These are phyloP conservation scores for Astropecten irregularis DNA, from an alignment of 53 echinoderm and acorn worm genomes.

Conservation along the genomic window DNA sequence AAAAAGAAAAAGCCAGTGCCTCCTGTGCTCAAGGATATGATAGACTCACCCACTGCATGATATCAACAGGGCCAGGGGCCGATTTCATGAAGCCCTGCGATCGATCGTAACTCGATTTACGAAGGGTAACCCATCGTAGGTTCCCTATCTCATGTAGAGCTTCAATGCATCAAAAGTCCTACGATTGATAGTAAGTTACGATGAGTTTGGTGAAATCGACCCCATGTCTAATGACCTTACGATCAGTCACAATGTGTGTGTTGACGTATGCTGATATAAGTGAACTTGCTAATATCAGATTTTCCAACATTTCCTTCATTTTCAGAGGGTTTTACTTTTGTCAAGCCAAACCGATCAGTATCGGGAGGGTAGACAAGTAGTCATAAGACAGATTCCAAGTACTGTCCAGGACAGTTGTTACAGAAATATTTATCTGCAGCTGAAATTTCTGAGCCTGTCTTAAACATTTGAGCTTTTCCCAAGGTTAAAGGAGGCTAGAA, in stretches of 20 bases:
- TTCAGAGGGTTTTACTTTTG: neutral
- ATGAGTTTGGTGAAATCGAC: too few relatives aligned
- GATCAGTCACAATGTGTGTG: slow-evolving; percentile 10
- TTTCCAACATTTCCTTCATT: neutral
- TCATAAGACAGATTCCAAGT: neutral
- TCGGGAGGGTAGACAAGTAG: neutral
- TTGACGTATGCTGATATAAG: neutral
- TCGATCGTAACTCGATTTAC: too few relatives aligned
- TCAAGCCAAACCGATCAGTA: slow-evolving; percentile 2
- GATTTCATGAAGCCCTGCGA: too few relatives aligned
- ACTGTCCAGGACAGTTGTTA: neutral
- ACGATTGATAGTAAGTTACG: too few relatives aligned
- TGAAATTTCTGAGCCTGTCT: neutral
- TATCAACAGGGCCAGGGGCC: too few relatives aligned
- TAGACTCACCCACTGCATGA: slow-evolving; percentile 1
- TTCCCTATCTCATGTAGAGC: too few relatives aligned
- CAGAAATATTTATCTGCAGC: slow-evolving; percentile 9
- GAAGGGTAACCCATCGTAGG: too few relatives aligned
- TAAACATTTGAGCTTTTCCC: neutral
- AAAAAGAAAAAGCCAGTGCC: slow-evolving; percentile 25
- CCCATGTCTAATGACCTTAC: neutral
- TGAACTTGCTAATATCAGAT: neutral
- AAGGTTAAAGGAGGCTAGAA: slow-evolving; percentile 24
- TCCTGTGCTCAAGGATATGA: neutral
- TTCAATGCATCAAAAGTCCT: too few relatives aligned